These are phyloP conservation scores for Conus betulinus DNA, from an alignment of 1,140 invertebrate genomes.

Conservation along the genomic window DNA sequence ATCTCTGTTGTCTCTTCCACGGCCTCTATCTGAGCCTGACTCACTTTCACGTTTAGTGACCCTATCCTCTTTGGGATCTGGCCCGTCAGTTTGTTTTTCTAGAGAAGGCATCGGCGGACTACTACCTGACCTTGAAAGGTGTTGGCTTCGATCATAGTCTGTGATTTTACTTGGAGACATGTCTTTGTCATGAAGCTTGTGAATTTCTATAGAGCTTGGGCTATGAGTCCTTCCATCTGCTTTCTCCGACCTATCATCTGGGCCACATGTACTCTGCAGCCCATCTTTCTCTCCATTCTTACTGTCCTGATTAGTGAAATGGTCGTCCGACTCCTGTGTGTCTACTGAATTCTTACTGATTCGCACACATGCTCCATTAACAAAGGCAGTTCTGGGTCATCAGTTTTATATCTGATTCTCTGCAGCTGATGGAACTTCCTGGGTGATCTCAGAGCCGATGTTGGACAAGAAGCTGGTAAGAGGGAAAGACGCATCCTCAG, in stretches of 20 bases:
- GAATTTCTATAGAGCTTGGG: not conserved
- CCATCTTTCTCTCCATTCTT: not conserved
- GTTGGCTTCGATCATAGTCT: not conserved
- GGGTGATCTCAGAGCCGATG: slow-evolving; percentile 33
- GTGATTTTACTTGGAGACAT: not conserved
- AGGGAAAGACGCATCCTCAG: not conserved
- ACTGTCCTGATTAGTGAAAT: not conserved
- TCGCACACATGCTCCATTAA: not conserved
- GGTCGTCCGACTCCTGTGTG: not conserved
- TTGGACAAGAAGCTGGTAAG: slow-evolving; percentile 55
- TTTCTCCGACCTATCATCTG: not conserved
- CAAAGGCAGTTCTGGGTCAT: not conserved
- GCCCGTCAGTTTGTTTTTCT: not conserved
- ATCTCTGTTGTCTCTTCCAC: slow-evolving; percentile 50
- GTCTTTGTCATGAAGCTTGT: not conserved
- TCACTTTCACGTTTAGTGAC: not conserved
- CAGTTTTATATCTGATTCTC: not conserved
- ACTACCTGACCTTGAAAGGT: not conserved
- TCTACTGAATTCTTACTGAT: slow-evolving; percentile 8
- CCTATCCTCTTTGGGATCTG: not conserved
- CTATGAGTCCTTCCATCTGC: not conserved
- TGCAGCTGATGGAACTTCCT: not conserved
- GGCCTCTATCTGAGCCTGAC: slow-evolving; percentile 49
- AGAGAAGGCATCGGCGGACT: not conserved
- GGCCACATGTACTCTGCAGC: not conserved